phyloP scores from a whole-genome alignment of 2,797 vertebrate species.

The Heterohyrax brucei region DNA sequence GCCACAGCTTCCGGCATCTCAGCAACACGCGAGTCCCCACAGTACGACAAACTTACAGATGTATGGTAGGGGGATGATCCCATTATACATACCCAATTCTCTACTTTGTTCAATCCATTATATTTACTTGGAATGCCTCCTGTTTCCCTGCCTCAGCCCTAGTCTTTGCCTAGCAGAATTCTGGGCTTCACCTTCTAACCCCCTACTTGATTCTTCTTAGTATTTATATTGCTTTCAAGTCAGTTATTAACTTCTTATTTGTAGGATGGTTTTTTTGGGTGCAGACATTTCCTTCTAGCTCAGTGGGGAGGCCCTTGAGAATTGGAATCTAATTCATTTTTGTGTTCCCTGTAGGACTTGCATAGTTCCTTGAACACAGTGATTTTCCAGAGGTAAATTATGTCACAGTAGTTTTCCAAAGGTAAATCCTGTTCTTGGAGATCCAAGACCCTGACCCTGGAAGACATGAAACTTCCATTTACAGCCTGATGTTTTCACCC shows the following conservation, averaged over 20 bases:
- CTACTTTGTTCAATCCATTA: not conserved
- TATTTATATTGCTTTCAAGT: slow-evolving; percentile 10
- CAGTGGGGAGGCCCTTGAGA: slow-evolving; percentile 3
- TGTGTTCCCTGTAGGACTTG: not conserved
- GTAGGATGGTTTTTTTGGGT: not conserved
- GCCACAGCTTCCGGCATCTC: too few relatives aligned
- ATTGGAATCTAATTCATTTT: slow-evolving; percentile 24
- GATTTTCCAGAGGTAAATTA: slow-evolving; percentile 24
- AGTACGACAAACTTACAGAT: too few relatives aligned
- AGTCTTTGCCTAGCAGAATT: slow-evolving; percentile 10
- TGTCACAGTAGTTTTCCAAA: not conserved
- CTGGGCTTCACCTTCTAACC: not conserved
- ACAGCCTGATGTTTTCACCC: not conserved
- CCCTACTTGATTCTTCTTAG: not conserved
- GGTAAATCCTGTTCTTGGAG: not conserved
- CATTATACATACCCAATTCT: not conserved
- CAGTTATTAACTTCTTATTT: not conserved
- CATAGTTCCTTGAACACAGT: not conserved
- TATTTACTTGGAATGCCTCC: not conserved
- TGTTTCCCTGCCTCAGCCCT: not conserved
- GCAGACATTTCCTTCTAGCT: not conserved
- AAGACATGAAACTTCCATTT: not conserved
- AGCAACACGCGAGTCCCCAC: too few relatives aligned
- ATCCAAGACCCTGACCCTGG: slow-evolving; percentile 10
- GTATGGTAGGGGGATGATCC: not conserved